Evolutionary conservation across 2,888 invertebrate species (phyloP).

Genomic region (Athrips mouffetella): DNA sequence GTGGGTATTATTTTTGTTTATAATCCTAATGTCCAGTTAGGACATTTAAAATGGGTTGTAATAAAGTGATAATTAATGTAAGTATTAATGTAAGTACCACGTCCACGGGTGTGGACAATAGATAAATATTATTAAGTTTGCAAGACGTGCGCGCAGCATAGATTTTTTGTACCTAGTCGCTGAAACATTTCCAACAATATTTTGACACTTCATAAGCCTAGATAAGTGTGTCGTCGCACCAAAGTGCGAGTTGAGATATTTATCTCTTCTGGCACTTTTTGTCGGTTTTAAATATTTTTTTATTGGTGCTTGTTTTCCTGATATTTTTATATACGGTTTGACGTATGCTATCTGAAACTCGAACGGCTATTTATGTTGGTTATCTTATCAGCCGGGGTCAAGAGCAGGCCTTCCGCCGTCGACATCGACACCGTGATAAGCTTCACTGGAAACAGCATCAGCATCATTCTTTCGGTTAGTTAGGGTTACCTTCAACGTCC

Average conservation of each 20-base stretch:
- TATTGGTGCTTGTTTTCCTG: background rate
- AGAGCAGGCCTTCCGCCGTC: constrained; percentile 73
- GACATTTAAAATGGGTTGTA: too few species aligned
- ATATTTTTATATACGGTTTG: constrained; percentile 13
- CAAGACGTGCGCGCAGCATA: background rate
- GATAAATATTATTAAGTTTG: too few species aligned
- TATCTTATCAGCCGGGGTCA: constrained; percentile 65
- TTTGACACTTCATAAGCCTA: constrained; percentile 17
- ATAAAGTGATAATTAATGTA: too few species aligned
- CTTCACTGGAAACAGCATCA: constrained; percentile 50
- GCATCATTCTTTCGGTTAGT: constrained; percentile 14
- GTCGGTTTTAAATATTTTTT: background rate
- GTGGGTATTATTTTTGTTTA: too few species aligned
- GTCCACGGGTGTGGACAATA: too few species aligned
- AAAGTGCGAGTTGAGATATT: constrained; percentile 1
- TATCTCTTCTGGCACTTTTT: constrained; percentile 1
- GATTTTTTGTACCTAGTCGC: background rate
- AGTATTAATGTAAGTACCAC: too few species aligned
- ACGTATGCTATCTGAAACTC: constrained; percentile 38
- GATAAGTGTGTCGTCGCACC: background rate
- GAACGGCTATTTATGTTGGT: constrained; percentile 49
- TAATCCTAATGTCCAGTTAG: too few species aligned
- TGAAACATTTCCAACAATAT: constrained; percentile 11
- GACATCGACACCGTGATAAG: constrained; percentile 46
- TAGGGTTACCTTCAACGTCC: background rate